Evolutionary conservation across 2,888 invertebrate species (phyloP), one percentile per base, ranked within the genome.

Genomic region (Drosophila mayaguana): DNA sequence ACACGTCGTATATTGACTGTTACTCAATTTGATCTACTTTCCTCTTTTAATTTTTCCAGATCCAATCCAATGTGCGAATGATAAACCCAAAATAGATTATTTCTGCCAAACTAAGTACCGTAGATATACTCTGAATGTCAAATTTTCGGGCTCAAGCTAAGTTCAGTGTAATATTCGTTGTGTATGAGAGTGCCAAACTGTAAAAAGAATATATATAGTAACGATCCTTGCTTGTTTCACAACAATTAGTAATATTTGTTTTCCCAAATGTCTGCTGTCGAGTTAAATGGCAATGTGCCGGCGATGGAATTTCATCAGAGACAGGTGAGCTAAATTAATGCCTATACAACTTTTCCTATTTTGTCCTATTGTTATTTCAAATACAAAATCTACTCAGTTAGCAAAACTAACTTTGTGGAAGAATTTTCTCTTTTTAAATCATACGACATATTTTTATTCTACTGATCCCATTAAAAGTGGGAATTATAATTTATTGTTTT

Each of bases 271-370:
- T 91, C 91, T 53, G 81, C 89, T 66, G 80, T 90, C 69, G 91
- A 91, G 73, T 75, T 91, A 53, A 91, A 89, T 86, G 89, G 87
- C 72, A 80, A 81, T 75, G 81, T 83, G 73, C 82, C 91, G 43
- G 78, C 76, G 45, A 82, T 90, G 87, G 91, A 91, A 72, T 91
- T 90, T 73, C 91, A 86, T 74, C 90, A 89, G 69, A 81, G 83
- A 78, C 88, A 91, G 91, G 91, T 91, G 36, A 36, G 36, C 14
- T 6, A 16, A 2, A 36, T 16, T 7, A 16, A 16, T 36, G 16
- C 14, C 12, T 14, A 34, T 12, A 12, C 12, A 34, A 32, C 1
- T 32, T 32, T 1, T 32, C 32, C 8, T 25, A 0, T 25, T 7
- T 25, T 7, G 25, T 25, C 25, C 8, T 28, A 28, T 28, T 28